Conservation (phyloP, 2,797 vertebrate species). For the Xenopus petersii region DNA sequence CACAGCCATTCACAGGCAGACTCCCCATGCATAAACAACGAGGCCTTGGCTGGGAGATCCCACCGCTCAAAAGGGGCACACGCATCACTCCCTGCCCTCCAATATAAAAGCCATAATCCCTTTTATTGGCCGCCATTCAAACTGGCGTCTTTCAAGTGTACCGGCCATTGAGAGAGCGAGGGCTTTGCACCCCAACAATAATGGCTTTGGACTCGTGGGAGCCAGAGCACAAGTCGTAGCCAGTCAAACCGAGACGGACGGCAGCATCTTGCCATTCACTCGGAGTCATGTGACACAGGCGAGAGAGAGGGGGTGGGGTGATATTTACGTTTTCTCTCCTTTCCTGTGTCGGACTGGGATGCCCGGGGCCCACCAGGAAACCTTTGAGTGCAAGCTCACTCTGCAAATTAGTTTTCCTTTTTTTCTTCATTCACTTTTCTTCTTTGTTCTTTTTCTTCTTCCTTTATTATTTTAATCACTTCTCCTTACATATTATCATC, state of each 20-base stretch:
- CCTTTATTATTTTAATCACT: no score
- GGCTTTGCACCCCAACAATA: background rate
- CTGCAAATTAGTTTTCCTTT: no score
- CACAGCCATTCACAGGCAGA: slow-evolving; percentile 24
- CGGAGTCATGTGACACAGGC: background rate
- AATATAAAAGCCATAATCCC: slow-evolving; percentile 9
- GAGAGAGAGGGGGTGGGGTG: background rate
- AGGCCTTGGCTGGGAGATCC: background rate
- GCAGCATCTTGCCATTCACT: background rate
- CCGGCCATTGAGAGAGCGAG: background rate
- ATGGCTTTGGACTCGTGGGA: slow-evolving; percentile 6
- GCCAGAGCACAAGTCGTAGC: background rate
- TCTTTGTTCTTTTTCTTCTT: no score
- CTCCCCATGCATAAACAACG: slow-evolving; percentile 6
- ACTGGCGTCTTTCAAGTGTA: slow-evolving; percentile 22
- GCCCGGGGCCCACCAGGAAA: no score
- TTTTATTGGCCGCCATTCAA: slow-evolving; percentile 21
- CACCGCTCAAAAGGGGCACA: background rate
- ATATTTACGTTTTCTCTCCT: no score
- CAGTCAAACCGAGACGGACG: slow-evolving; percentile 3
- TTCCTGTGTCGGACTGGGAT: no score
- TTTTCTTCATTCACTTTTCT: no score
- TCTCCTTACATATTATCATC: no score
- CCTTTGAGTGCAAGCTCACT: no score
- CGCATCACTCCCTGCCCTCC: slow-evolving; percentile 5